Conservation (phyloP, 1,140 invertebrate species). For the Penaeus indicus region DNA sequence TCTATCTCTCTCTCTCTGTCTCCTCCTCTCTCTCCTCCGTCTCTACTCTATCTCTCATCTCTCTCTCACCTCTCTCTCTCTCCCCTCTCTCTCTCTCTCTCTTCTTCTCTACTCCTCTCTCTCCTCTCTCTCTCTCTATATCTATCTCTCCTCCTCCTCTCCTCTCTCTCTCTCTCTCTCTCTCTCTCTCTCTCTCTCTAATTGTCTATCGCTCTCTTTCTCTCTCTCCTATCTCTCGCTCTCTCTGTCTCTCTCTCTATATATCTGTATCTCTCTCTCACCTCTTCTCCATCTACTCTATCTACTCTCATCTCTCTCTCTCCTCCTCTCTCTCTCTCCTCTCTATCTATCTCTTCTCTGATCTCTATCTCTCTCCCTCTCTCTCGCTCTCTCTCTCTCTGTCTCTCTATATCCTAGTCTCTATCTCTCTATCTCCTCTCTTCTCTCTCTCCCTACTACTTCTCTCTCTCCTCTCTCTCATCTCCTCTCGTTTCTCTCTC, state of each 20-base stretch:
- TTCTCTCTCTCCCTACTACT: conserved; percentile 3
- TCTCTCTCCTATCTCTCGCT: too few species aligned
- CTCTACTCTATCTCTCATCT: too few species aligned
- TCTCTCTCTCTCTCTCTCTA: too few species aligned
- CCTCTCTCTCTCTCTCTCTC: not conserved
- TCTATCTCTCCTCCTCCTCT: not conserved
- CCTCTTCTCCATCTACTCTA: not conserved
- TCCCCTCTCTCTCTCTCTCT: not conserved
- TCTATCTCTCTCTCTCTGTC: too few species aligned
- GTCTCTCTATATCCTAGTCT: not conserved
- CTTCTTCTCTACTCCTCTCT: not conserved
- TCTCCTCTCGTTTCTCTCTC: not conserved
- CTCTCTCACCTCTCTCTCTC: not conserved
- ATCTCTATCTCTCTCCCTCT: not conserved
- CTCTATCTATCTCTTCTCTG: not conserved
- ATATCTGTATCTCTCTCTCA: not conserved
- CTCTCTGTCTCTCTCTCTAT: not conserved
- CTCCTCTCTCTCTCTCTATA: not conserved
- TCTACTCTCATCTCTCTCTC: not conserved
- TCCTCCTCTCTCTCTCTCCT: not conserved
- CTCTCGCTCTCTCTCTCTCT: not conserved
- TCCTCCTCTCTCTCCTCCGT: too few species aligned
- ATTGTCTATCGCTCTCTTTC: too few species aligned
- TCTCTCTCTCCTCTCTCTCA: too few species aligned
- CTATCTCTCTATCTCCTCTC: conserved; percentile 6